Conservation (phyloP, 2,888 invertebrate genomes). For the Oxycera nigricornis region DNA sequence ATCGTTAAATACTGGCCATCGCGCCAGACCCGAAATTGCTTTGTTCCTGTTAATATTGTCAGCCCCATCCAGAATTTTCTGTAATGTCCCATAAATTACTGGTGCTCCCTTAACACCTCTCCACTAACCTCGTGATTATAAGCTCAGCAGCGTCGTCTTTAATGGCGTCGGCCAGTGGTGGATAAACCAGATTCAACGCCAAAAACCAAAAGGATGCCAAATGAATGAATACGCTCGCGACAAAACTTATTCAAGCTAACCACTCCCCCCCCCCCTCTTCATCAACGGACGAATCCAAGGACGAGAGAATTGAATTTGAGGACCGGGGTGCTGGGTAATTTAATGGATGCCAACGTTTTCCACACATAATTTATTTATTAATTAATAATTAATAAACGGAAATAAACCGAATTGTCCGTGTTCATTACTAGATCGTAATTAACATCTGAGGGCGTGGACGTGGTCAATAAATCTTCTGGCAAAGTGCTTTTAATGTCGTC, state of each 20-base stretch:
- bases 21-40: conserved; percentile 25
- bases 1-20: conserved; percentile 32
- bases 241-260: neutral
- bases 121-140: neutral
- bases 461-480: conserved; percentile 42
- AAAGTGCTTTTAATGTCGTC: neutral
- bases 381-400: conserved; percentile 47
- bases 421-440: conserved; percentile 46
- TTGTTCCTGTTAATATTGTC: conserved; percentile 37
- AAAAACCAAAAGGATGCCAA: neutral
- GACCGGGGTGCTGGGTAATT: conserved; percentile 20
- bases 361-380: conserved; percentile 47
- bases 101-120: neutral
- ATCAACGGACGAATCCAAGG: neutral
- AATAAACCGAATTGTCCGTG: conserved; percentile 46
- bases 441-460: conserved; percentile 42
- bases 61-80: conserved; percentile 7
- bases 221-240: conserved; percentile 18
- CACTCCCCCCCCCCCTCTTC: neutral
- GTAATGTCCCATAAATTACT: conserved; percentile 38
- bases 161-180: neutral
- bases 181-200: neutral
- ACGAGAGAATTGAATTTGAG: neutral
- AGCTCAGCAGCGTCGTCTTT: neutral
- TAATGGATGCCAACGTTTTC: conserved; percentile 47